Evolutionary conservation across 1,140 invertebrate genomes (phyloP), one percentile per base, ranked within the genome.

Genomic region (Portunus trituberculatus): DNA sequence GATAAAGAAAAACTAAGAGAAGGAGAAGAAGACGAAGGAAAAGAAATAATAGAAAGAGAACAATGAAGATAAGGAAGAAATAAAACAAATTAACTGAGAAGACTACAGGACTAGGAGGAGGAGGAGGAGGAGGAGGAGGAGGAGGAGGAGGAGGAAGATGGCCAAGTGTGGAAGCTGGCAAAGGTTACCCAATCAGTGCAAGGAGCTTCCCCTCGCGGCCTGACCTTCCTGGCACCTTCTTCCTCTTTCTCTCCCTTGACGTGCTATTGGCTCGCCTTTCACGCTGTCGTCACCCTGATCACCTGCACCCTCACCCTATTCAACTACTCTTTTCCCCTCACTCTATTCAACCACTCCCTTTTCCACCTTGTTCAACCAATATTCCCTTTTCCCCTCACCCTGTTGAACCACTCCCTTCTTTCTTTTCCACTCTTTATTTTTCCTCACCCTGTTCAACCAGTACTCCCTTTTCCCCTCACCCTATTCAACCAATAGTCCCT

Each of bases 141-240:
- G 67, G 25, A 76, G 20, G 20, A 76, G 20, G n/a, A 76, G 67
- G 67, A 76, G n/a, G 67, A 88, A 88, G 86, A 39, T 7, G 86
- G 16, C 28, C n/a, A 46, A 28, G 32, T 0, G 20, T 16, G 31
- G 45, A 32, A 88, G 39, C 92, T 86, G 92, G 32, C 92, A 93
- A 93, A 93, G 92, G 76, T 86, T 86, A 93, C 29, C 39, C 92
- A 28, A 86, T 93, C 92, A 93, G 82, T 28, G 29, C 6, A 20
- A 16, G 46, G 32, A 25, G 8, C n/a, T 31, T 83, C 76, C 32
- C 82, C 82, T 52, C 67, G 10, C 67, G 29, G 2, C 52, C n/a
- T 86, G 39, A 48, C 67, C 39, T 93, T 93, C n/a, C 92, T 10
- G 31, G n/a, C 52, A 28, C 46, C 67, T 31, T 48, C 29, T 67